Percentiles rank a stretch among this genome's conserved stretches.
phyloP scores from a whole-genome alignment of 2,113 vertebrate genomes.

The Xenopus laevis region DNA sequence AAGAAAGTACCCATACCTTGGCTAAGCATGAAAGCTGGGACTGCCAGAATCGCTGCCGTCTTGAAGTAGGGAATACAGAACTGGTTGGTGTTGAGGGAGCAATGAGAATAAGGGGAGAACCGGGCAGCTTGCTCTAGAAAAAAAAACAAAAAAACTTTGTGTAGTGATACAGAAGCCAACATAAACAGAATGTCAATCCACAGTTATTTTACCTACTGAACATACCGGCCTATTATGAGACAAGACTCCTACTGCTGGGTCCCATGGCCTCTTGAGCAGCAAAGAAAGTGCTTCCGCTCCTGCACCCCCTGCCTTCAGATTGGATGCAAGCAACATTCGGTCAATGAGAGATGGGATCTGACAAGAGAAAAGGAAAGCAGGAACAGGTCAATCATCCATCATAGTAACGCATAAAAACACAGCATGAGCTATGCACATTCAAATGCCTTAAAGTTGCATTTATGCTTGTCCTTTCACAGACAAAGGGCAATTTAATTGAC shows the following conservation, averaged over 20 bases:
- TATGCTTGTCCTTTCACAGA: too few species aligned
- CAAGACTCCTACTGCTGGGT: conserved; percentile 91
- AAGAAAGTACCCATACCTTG: conserved; percentile 67
- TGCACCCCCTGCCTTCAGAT: conserved; percentile 79
- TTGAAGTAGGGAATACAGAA: conserved; percentile 79
- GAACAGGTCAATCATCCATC: neutral
- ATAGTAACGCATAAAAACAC: too few species aligned
- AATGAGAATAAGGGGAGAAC: conserved; percentile 90
- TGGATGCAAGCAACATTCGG: conserved; percentile 87
- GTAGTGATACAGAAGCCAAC: neutral
- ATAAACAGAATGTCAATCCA: neutral
- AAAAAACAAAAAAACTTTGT: neutral
- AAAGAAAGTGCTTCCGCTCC: conserved; percentile 91
- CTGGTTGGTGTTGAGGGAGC: conserved; percentile 85
- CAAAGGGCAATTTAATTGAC: too few species aligned
- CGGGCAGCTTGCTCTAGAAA: conserved; percentile 86
- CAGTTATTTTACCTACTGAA: neutral
- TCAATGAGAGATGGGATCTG: conserved; percentile 92
- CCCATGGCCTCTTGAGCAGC: conserved; percentile 93
- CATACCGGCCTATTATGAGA: conserved; percentile 95
- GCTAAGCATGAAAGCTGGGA: conserved; percentile 94
- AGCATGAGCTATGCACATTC: too few species aligned
- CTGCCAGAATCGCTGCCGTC: conserved; percentile 95
- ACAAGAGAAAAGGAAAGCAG: neutral
- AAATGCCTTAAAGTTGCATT: too few species aligned